phyloP scores from a whole-genome alignment of 1,140 invertebrate genomes.

The fruit fly (Drosophila melanogaster) region DNA sequence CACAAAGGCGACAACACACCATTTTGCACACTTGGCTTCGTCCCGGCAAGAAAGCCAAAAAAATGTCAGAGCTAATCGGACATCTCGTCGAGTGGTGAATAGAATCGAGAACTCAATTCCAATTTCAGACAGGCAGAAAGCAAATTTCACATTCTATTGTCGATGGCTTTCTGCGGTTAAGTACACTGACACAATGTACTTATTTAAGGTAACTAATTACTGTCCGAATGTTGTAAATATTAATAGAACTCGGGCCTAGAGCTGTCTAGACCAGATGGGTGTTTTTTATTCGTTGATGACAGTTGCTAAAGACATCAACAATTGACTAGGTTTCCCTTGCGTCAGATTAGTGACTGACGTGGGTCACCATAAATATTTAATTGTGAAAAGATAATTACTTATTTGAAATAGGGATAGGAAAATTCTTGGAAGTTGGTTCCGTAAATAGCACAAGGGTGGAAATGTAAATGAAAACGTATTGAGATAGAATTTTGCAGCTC shows the following conservation, averaged over 20 bases:
- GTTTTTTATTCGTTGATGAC: slow-evolving; percentile 7
- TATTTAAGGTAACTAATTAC: slow-evolving; percentile 34
- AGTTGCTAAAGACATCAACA: slow-evolving; percentile 15
- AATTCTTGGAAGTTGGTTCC: neutral
- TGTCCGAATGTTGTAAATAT: slow-evolving; percentile 39
- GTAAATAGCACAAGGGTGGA: neutral
- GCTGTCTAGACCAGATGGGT: slow-evolving; percentile 25
- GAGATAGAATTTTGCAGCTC: neutral
- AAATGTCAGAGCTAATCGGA: slow-evolving; percentile 24
- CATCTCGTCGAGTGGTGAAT: slow-evolving; percentile 17
- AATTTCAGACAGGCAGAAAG: slow-evolving; percentile 16
- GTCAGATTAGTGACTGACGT: neutral
- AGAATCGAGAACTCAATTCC: slow-evolving; percentile 1
- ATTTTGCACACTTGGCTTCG: slow-evolving; percentile 18
- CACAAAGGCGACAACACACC: slow-evolving; percentile 22
- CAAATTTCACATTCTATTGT: slow-evolving; percentile 24
- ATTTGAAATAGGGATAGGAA: neutral
- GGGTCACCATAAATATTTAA: slow-evolving; percentile 11
- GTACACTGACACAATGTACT: slow-evolving; percentile 19
- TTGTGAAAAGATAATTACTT: slow-evolving; percentile 8
- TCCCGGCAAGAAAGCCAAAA: slow-evolving; percentile 12
- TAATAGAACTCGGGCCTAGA: slow-evolving; percentile 11
- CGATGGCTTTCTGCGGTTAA: neutral
- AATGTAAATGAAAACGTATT: neutral
- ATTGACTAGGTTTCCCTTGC: neutral